These are phyloP conservation scores for Nycticebus coucang DNA, from an alignment of 2,113 vertebrate genomes.

Conservation along the genomic window DNA sequence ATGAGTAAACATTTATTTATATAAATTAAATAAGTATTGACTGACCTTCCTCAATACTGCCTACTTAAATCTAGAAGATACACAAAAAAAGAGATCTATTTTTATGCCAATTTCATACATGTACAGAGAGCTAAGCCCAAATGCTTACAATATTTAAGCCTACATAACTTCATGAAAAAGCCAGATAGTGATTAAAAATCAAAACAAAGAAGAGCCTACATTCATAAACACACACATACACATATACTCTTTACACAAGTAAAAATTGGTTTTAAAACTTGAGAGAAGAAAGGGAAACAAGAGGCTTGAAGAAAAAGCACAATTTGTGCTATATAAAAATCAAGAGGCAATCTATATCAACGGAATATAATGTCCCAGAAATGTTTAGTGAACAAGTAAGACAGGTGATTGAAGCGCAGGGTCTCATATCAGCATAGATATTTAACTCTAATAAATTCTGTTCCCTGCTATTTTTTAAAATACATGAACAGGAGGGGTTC, in stretches of 20 bases:
- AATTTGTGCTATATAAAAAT: neutral
- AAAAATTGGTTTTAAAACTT: constrained; percentile 17
- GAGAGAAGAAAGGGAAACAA: neutral
- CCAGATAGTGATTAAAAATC: neutral
- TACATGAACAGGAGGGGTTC: neutral
- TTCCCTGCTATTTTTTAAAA: neutral
- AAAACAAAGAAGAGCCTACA: neutral
- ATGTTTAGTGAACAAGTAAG: neutral
- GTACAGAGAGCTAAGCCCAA: neutral
- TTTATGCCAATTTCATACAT: neutral
- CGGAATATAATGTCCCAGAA: neutral
- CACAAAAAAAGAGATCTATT: neutral
- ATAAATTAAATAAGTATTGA: neutral
- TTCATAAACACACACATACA: neutral
- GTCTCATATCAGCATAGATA: neutral
- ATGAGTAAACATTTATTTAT: neutral
- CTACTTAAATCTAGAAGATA: neutral
- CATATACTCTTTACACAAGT: neutral
- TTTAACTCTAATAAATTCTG: neutral
- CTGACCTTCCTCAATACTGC: neutral
- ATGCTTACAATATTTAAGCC: neutral
- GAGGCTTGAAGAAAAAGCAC: neutral
- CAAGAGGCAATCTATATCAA: neutral
- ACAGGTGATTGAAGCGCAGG: neutral
- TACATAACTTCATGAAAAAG: neutral